Conservation (phyloP, 2,888 invertebrate genomes). For the Pyrocoelia pectoralis region DNA sequence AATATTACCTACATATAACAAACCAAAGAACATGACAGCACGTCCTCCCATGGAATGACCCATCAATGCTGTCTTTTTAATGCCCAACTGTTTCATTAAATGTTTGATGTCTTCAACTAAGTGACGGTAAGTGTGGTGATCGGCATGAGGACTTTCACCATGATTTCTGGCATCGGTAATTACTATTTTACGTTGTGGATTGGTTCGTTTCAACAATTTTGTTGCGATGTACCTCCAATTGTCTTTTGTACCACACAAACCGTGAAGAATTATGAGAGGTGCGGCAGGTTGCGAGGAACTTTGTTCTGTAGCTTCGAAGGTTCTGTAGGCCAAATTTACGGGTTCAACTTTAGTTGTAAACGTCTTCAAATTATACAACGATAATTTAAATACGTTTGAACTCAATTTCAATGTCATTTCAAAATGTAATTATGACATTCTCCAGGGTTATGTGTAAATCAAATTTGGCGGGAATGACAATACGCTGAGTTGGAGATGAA, state of each 20-base stretch:
- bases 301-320: conserved; percentile 60
- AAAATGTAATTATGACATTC: conserved; percentile 1
- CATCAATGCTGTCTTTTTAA: conserved; percentile 73
- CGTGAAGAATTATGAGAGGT: conserved; percentile 86
- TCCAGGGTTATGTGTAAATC: no score
- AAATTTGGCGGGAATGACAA: no score
- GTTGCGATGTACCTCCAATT: conserved; percentile 84
- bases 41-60: conserved; percentile 99
- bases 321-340: conserved; percentile 69
- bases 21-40: conserved; percentile 83
- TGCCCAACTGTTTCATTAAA: conserved; percentile 69
- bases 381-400: background rate
- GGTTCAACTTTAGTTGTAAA: conserved; percentile 4
- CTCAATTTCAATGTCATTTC: background rate
- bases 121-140: conserved; percentile 74
- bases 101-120: conserved; percentile 78
- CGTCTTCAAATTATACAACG: background rate
- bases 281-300: conserved; percentile 43
- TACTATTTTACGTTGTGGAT: conserved; percentile 74
- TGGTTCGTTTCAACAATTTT: conserved; percentile 72
- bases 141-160: conserved; percentile 87
- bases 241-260: conserved; percentile 83
- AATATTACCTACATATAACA: conserved; percentile 67
- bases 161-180: conserved; percentile 93
- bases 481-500: no score